Conservation (phyloP, 1,140 invertebrate species). For the Calephelis virginiensis region DNA sequence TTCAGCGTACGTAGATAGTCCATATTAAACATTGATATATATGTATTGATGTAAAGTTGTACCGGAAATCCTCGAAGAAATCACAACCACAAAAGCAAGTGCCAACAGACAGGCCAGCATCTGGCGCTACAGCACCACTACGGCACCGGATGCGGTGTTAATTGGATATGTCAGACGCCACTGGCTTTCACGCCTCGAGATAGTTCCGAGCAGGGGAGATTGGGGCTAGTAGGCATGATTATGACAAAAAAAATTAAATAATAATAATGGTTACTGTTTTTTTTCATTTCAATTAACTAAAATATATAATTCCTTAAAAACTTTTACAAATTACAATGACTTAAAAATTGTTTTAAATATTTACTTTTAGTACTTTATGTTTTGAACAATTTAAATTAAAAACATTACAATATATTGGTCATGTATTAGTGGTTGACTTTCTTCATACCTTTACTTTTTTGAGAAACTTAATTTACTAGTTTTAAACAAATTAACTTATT, state of each 20-base stretch:
- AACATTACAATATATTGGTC: too few species aligned
- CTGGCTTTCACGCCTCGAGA: conserved; percentile 61
- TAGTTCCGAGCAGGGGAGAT: conserved; percentile 37
- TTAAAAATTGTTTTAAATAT: too few species aligned
- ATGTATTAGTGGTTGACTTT: too few species aligned
- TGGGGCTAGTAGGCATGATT: conserved; percentile 53
- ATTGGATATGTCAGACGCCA: conserved; percentile 75
- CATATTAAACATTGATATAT: neutral
- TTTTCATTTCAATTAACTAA: neutral
- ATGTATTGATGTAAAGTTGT: neutral
- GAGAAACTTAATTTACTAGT: too few species aligned
- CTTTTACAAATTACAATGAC: too few species aligned
- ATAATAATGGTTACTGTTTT: conserved; percentile 43
- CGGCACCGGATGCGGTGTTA: conserved; percentile 63
- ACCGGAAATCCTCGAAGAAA: conserved; percentile 36
- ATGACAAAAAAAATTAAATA: conserved; percentile 53
- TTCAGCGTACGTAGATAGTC: too few species aligned
- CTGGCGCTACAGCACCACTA: conserved; percentile 35
- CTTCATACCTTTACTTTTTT: too few species aligned
- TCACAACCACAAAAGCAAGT: conserved; percentile 29
- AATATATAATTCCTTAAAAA: too few species aligned
- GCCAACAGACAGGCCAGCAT: conserved; percentile 4
- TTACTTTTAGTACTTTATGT: too few species aligned
- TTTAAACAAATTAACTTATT: too few species aligned
- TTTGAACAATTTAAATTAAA: too few species aligned